Evolutionary conservation across 2,797 vertebrate genomes (phyloP), one percentile per base, ranked within the genome.

Genomic region (Apogon hyalosoma): DNA sequence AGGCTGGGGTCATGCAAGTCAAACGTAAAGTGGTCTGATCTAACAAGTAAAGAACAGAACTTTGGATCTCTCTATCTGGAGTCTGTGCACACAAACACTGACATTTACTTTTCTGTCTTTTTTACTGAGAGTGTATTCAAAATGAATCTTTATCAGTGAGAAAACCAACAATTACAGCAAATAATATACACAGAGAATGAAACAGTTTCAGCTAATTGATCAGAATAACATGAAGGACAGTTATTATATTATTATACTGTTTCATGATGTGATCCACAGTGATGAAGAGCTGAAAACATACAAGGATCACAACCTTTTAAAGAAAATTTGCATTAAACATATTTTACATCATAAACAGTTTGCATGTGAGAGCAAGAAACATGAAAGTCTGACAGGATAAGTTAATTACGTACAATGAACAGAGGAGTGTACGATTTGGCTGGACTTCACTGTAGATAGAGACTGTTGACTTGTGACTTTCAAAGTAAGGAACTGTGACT

Each of bases 1-100:
- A 88, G 65, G 68, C 80, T 74, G 75, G 85, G 91, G 90, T 92
- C 84, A 73, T 87, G 82, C 66, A 87, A 85, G 88, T 91, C 88
- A 89, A 85, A 80, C 72, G 83, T 80, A 75, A 90, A 89, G 65
- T 68, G 79, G 77, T 68, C 75, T 79, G 87, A 88, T 89, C 77
- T 86, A 84, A 77, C 70, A 64, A 77, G 84, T 50, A 64, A 54
- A 80, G 66, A 74, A 71, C 42, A 80, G 81, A 88, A 56, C 55
- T 69, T 73, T 73, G 40, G 45, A 62, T 88, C 72, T 28, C 43
- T 63, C 50, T 52, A 73, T 51, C 49, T 55, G 12, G 43, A 63
- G 60, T 77, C 56, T 46, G 36, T 40, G 61, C 63, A 70, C 24
- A 74, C 45, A 75, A 80, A 84, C 70, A 72, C 52, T 62, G 54